Evolutionary conservation across 2,888 invertebrate species (phyloP), one percentile per base, ranked within the genome.

Genomic region (Salticus scenicus): DNA sequence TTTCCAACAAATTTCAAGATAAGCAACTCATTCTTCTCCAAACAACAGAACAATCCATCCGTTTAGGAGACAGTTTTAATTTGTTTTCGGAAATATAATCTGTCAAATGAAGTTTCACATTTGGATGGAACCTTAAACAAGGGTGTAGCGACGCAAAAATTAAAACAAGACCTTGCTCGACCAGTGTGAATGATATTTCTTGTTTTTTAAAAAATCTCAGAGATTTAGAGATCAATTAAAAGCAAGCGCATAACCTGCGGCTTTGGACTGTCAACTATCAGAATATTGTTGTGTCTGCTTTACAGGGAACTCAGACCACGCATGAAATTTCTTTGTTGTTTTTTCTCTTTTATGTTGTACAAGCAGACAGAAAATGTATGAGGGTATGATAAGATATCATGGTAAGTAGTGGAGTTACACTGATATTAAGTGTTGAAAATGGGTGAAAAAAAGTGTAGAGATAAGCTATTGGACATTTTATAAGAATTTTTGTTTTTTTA

Each of bases 151-250:
- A 7, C 24, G 5, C 4, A 24, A 2, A 24, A 57, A 57, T 57
- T 24, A 20, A 57, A 57, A 57, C 57, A 57, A 57, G 57, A 57
- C 57, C 57, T 57, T 57, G 57, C 24, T 24, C 57, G 24, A 57
- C 57, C 57, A 57, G 57, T 57, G 57, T 24, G 24, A 57, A 57
- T 24, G 57, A 57, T 57, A 17, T 24, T 57, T 57, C 57, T 57
- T 57, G 57, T 24, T 57, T 57, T 24, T 7, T 17, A 12, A 57
- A 24, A 57, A 57, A 24, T 57, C 57, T 17, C 1, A 24, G 57
- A 57, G 57, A 57, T 57, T 57, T 57, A 57, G 24, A 57, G 57
- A 57, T 57, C 57, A 57, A 57, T 57, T 57, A 57, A 57, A 57
- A 17, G 24, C 57, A 57, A 17, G 24, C 57, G 20, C 57, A 57